Evolutionary conservation across 2,888 invertebrate species (phyloP).

Genomic region (Drosophila hamatofila): DNA sequence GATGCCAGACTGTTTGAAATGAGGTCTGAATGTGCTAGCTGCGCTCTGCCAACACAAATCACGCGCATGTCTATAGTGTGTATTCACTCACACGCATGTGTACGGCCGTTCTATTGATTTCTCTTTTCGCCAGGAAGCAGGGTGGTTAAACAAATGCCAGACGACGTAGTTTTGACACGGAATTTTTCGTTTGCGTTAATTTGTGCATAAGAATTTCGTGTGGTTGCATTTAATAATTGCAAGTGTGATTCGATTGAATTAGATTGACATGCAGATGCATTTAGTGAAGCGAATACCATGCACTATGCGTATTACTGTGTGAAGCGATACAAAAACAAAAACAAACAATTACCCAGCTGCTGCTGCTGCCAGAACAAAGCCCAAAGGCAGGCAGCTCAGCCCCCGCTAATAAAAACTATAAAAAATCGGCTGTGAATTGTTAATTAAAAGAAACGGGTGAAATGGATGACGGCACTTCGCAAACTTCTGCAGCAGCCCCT

Average conservation of each 20-base stretch:
- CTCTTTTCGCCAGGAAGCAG: constrained; percentile 50
- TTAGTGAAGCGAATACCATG: constrained; percentile 47
- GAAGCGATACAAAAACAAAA: constrained; percentile 37
- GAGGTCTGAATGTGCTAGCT: constrained; percentile 8
- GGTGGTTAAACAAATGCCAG: constrained; percentile 53
- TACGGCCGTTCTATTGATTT: constrained; percentile 59
- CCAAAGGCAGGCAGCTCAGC: constrained; percentile 15
- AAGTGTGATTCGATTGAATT: constrained; percentile 10
- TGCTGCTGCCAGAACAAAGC: constrained; percentile 52
- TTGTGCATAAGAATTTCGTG: constrained; percentile 70
- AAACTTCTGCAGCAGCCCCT: constrained; percentile 86
- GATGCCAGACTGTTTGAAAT: constrained; percentile 35
- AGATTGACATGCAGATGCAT: constrained; percentile 24
- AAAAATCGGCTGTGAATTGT: constrained; percentile 19
- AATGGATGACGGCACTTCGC: constrained; percentile 85
- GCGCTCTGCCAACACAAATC: constrained; percentile 24
- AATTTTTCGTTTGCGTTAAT: constrained; percentile 60
- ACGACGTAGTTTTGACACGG: constrained; percentile 62
- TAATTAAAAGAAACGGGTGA: constrained; percentile 10
- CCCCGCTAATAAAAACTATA: constrained; percentile 16
- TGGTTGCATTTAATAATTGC: constrained; percentile 19
- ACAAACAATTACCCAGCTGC: constrained; percentile 46
- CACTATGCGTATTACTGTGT: constrained; percentile 47
- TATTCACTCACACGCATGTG: constrained; percentile 11
- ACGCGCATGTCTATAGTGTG: constrained; percentile 5